Evolutionary conservation across 2,113 vertebrate genomes (phyloP), one percentile per base, ranked within the genome.

Genomic region (Psettodes erumei): DNA sequence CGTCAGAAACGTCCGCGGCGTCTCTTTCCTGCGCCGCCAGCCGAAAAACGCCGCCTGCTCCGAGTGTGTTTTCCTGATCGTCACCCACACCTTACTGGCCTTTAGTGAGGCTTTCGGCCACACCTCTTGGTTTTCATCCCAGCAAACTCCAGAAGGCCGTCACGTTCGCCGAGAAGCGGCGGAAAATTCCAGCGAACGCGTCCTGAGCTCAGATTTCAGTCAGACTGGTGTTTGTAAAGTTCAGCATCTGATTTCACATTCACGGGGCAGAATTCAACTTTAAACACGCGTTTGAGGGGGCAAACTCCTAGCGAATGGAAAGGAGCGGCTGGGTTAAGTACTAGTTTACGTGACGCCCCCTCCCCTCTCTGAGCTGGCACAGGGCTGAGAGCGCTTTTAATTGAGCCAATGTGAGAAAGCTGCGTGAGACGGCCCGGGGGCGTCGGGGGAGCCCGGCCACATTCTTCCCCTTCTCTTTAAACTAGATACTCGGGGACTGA

Each of bases 381-480:
- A 80, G 10, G 72, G 25, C 61, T 62, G 53, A 42, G 71, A 79
- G 64, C 87, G 89, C 71, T 82, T 89, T 88, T 90, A 88, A 86
- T 85, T 88, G 87, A 85, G 80, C 64, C 48, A 21, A 76, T 83
- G 79, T 81, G 77, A 82, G 77, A 78, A 63, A 37, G 81, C 81
- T 81, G 3, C 47, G 71, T 47, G 70, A 43, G 75, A 75, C 63
- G 28, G 83, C 90, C 83, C 53, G 5, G 8, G 89, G 88, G 71
- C 48, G 61, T 71, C 60, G 59, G 72, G 76, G 80, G 82, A 85
- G 85, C 69, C 75, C 66, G 77, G 81, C 75, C 75, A 69, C 85
- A 86, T 81, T 88, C 79, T 75, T 86, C 69, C 58, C 63, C 38
- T n/a, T 72, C 66, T 79, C 65, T 88, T 89, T 91, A 85, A 92